phyloP scores from a whole-genome alignment of 2,797 vertebrate species.

The Triplophysa yarkandensis region DNA sequence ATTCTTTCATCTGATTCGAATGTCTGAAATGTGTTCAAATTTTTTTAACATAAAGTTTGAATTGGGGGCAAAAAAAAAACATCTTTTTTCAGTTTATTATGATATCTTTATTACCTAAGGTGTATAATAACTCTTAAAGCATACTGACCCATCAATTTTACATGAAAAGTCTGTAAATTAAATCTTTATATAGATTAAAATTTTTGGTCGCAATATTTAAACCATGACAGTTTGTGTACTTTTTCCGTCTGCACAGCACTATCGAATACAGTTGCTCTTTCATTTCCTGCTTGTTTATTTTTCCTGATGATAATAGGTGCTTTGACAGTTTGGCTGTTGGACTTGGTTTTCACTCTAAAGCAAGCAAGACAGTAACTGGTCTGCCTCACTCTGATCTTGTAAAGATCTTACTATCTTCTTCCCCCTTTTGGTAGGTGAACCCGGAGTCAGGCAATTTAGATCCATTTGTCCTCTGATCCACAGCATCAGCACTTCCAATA shows the following conservation, averaged over 20 bases:
- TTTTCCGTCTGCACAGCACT: neutral
- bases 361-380: constrained; percentile 8
- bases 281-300: constrained; percentile 35
- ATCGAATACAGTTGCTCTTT: constrained; percentile 14
- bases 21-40: neutral
- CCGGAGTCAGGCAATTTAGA: constrained; percentile 9
- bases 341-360: constrained; percentile 10
- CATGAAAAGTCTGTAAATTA: neutral
- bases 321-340: constrained; percentile 13
- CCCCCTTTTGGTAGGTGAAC: neutral
- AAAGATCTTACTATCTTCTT: constrained; percentile 14
- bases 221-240: constrained; percentile 10
- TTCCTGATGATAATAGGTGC: constrained; percentile 21
- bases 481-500: constrained; percentile 16
- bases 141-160: neutral
- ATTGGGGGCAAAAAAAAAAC: neutral
- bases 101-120: neutral
- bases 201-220: neutral
- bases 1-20: neutral
- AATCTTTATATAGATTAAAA: neutral
- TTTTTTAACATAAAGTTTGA: neutral
- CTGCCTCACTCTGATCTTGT: constrained; percentile 2
- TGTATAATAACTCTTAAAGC: neutral
- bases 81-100: neutral
- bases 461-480: constrained; percentile 28